Conservation (phyloP, 2,797 vertebrate species). For the Oryzias sinensis region DNA sequence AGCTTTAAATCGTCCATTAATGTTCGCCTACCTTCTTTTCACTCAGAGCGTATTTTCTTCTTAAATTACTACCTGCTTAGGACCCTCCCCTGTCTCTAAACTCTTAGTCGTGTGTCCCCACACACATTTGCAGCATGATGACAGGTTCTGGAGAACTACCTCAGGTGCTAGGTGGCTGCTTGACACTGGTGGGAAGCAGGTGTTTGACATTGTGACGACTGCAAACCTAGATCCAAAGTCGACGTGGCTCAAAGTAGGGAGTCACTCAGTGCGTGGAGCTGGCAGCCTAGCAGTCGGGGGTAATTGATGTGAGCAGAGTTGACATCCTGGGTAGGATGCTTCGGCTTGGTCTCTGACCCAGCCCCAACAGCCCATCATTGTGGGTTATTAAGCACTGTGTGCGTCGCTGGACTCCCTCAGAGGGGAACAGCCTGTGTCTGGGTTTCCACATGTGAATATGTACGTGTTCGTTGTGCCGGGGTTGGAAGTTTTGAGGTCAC, state of each 20-base stretch:
- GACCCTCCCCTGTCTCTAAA: conserved; percentile 12
- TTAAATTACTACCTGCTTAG: conserved; percentile 10
- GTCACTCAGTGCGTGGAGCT: conserved; percentile 61
- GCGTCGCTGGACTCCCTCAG: conserved; percentile 68
- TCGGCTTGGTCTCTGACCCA: conserved; percentile 78
- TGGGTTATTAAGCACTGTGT: conserved; percentile 79
- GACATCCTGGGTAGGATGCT: conserved; percentile 78
- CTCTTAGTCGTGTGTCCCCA: neutral
- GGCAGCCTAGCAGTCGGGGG: conserved; percentile 63
- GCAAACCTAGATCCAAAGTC: conserved; percentile 60
- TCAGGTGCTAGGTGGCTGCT: conserved; percentile 38
- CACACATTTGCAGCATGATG: conserved; percentile 17
- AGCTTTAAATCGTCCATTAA: neutral
- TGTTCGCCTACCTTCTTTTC: neutral
- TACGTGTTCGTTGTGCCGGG: conserved; percentile 28
- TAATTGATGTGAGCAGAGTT: conserved; percentile 81
- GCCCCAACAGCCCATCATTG: conserved; percentile 81
- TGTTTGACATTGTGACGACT: conserved; percentile 58
- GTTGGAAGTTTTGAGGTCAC: conserved; percentile 31
- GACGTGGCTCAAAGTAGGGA: conserved; percentile 44
- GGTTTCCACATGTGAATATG: conserved; percentile 65
- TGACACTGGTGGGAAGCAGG: conserved; percentile 58
- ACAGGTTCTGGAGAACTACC: conserved; percentile 32
- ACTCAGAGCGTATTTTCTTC: neutral
- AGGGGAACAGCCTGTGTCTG: conserved; percentile 58